Evolutionary conservation across 2,113 vertebrate genomes (phyloP), one percentile per base, ranked within the genome.

Genomic region (Mormyrus iriodes): DNA sequence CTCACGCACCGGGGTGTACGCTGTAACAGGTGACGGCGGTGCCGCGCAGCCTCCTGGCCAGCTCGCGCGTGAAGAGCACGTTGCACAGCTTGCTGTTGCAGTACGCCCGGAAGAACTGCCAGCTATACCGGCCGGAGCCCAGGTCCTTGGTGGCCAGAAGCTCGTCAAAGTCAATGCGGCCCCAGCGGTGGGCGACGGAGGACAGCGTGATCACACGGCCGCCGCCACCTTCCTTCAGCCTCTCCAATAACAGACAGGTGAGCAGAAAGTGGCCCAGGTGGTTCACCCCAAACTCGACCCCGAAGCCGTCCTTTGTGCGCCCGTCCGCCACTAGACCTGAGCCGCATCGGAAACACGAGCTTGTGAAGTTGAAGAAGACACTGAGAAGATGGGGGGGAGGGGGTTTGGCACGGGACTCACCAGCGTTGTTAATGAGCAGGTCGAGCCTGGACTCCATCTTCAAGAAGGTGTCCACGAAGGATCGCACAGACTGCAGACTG

Each of bases 381-480:
- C 9, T 9, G 17, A 86, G n/a, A 4, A 13, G 79, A 7, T 83
- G 9, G 35, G 31, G 79, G 79, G 19, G 21, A 27, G 27, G 9
- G 9, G 19, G n/a, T n/a, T n/a, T n/a, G 10, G 9, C 24, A 8
- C 53, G 19, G 35, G 35, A 17, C 93, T 95, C 91, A 96, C 96
- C 96, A 0, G 96, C 96, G 0, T 97, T 97, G 93, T 97, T 96
- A 92, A 96, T 94, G 79, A 97, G 96, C 88, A 97, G 90, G 91
- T 97, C 96, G 88, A 97, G 93, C 27, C 95, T 94, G 73, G 76
- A 76, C 39, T 89, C 88, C 12, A 39, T 89, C 52, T 83, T 89
- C 35, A 89, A 73, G 76, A 97, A 96, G 79, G 93, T 8, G 52
- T 92, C 91, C 31, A 94, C 95, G 35, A 97, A 97, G 82, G 94